Percentiles rank a stretch among this genome's conserved stretches.
Conservation (phyloP, 2,797 vertebrate species). For the Potorous gilbertii region DNA sequence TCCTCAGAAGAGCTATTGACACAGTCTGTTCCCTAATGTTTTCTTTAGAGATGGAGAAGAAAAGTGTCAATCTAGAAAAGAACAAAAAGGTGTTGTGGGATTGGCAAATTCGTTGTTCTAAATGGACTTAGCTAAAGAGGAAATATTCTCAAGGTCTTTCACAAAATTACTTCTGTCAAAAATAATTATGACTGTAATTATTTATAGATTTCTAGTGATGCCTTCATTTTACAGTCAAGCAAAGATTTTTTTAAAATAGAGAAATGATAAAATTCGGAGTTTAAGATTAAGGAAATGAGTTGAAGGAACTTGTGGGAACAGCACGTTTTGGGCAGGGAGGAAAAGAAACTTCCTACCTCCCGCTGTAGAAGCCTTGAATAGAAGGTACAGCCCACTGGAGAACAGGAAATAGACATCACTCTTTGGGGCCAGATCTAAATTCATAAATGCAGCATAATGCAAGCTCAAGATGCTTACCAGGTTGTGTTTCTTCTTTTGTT, state of each 20-base stretch:
- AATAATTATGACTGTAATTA: slow-evolving; percentile 30
- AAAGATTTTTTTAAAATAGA: slow-evolving; percentile 27
- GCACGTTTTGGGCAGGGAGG: slow-evolving; percentile 19
- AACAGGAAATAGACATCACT: background rate
- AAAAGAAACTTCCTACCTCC: background rate
- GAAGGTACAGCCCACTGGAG: background rate
- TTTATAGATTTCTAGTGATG: slow-evolving; percentile 34
- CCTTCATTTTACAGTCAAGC: background rate
- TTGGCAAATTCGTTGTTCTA: slow-evolving; percentile 16
- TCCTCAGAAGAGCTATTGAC: background rate
- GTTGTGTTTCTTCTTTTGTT: background rate
- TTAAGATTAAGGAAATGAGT: background rate
- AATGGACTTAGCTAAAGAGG: slow-evolving; percentile 49
- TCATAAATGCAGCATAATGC: background rate
- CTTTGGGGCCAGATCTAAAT: background rate
- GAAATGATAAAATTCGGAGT: slow-evolving; percentile 27
- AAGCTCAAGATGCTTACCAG: slow-evolving; percentile 18
- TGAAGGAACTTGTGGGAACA: slow-evolving; percentile 14
- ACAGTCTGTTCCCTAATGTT: background rate
- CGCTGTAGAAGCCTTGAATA: background rate
- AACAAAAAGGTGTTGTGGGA: background rate
- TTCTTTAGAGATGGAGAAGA: slow-evolving; percentile 19
- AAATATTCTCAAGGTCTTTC: background rate
- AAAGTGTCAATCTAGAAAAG: slow-evolving; percentile 19
- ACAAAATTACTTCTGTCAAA: slow-evolving; percentile 16